Evolutionary conservation across 2,888 invertebrate species (phyloP), one percentile per base, ranked within the genome.

Genomic region (Nycteola revayana): DNA sequence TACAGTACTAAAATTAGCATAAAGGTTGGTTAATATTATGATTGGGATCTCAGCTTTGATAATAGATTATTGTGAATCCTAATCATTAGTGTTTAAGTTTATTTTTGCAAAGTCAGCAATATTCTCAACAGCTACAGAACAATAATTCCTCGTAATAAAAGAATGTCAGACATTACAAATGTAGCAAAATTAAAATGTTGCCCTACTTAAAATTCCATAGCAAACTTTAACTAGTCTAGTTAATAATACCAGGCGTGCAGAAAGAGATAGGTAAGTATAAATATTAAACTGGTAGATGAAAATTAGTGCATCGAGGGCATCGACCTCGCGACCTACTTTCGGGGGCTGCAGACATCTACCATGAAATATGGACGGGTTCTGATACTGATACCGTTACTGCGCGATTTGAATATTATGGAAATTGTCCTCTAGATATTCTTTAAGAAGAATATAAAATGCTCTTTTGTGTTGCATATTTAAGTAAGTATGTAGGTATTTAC

Each of bases 301-400:
- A 57, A 47, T 52, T 49, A 55, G 48, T 49, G 55, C 51, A 57
- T 39, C 37, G 47, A 41, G 70, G 66, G 70, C 62, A 44, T 25
- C 37, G 69, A 25, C 61, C 70, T 52, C 35, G 46, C 46, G 71
- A 68, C 71, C 70, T 58, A 71, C 49, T 68, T 67, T 43, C 53
- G 46, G 49, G 54, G n/a, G 51, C 46, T 56, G 48, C 52, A 48
- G 46, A 47, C 49, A 42, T 34, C 41, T 52, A 43, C 56, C 42
- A 47, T 56, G 39, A 58, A 58, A 51, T 50, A 50, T 53, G 44
- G 36, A 48, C 39, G 52, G 36, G 37, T 33, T 43, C 50, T 41
- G 50, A 53, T 56, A 56, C 42, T 28, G 39, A 37, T 55, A 42
- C 38, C 32, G n/a, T n/a, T n/a, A n/a, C n/a, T n/a, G n/a, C n/a